These are phyloP conservation scores for Peromyscus aztecus DNA, from an alignment of 2,797 vertebrate genomes.

Conservation along the genomic window DNA sequence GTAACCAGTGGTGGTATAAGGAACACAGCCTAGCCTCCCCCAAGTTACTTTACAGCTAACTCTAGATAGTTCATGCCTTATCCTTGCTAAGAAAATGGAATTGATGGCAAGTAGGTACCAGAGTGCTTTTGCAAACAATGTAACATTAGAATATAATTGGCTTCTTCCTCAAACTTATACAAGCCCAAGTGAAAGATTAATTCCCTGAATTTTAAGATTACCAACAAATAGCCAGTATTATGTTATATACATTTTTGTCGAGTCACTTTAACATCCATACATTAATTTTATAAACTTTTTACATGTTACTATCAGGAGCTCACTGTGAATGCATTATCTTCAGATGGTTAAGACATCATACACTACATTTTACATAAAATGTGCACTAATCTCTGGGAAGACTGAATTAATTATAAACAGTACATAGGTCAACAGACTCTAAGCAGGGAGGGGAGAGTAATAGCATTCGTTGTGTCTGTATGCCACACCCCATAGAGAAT, in stretches of 20 bases:
- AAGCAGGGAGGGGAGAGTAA: constrained; percentile 77
- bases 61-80: constrained; percentile 73
- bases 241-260: constrained; percentile 54
- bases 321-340: constrained; percentile 72
- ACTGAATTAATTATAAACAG: constrained; percentile 61
- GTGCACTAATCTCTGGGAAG: constrained; percentile 74
- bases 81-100: constrained; percentile 65
- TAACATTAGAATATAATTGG: constrained; percentile 55
- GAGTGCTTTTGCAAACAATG: constrained; percentile 78
- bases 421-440: constrained; percentile 60
- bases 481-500: constrained; percentile 69
- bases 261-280: constrained; percentile 59
- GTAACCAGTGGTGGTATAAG: constrained; percentile 76
- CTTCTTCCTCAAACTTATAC: constrained; percentile 64
- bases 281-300: constrained; percentile 73
- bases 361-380: constrained; percentile 63
- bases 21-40: constrained; percentile 67
- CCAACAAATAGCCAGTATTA: constrained; percentile 55
- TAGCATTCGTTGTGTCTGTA: constrained; percentile 47
- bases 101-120: constrained; percentile 81
- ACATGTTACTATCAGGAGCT: constrained; percentile 74
- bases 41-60: constrained; percentile 70
- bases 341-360: constrained; percentile 23
- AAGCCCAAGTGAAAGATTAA: constrained; percentile 66
- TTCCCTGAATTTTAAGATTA: constrained; percentile 42